Evolutionary conservation across 2,113 vertebrate genomes (phyloP).

Genomic region (Phasianus colchicus): DNA sequence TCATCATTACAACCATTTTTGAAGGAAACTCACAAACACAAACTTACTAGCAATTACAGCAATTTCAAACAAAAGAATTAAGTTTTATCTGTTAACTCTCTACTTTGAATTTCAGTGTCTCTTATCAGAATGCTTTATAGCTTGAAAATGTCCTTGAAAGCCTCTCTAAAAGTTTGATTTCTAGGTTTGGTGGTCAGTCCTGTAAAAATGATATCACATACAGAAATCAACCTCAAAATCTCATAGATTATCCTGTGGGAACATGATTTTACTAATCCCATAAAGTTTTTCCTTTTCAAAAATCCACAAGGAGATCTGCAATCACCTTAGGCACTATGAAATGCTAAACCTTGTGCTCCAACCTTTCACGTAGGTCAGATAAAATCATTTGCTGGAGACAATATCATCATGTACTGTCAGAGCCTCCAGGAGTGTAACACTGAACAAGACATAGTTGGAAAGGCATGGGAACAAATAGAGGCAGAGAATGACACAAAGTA

Average conservation of each 20-base stretch:
- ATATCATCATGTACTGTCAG: neutral
- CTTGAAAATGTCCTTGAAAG: slow-evolving; percentile 16
- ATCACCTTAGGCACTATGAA: neutral
- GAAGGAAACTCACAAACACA: neutral
- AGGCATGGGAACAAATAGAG: neutral
- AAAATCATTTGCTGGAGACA: neutral
- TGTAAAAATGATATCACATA: neutral
- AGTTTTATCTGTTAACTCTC: neutral
- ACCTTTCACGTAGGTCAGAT: neutral
- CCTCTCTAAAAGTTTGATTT: neutral
- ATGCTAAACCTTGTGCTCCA: neutral
- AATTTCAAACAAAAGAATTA: neutral
- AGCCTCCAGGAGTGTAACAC: neutral
- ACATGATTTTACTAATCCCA: neutral
- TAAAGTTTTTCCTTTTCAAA: neutral
- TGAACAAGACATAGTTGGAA: neutral
- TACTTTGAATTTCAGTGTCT: neutral
- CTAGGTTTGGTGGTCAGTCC: neutral
- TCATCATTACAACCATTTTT: neutral
- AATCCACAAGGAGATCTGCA: neutral
- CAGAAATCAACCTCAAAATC: neutral
- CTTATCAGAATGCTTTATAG: neutral
- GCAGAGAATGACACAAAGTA: neutral
- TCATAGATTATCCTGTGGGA: neutral
- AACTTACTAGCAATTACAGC: neutral